phyloP scores from a whole-genome alignment of 2,888 invertebrate genomes.

The Caenorhabditis virilis region DNA sequence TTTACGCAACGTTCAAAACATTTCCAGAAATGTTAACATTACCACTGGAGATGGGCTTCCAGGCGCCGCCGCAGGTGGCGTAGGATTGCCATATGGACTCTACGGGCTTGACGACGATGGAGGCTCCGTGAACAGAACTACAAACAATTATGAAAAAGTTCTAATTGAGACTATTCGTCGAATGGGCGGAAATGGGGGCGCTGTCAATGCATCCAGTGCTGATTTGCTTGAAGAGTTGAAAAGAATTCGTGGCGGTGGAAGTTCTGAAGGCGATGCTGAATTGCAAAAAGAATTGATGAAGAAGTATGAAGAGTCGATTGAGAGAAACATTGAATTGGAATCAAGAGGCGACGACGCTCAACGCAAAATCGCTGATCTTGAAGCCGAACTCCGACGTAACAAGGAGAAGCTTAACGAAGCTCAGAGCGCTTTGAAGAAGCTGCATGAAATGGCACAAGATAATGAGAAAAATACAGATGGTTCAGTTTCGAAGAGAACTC shows the following conservation, averaged over 20 bases:
- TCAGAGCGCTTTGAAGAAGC: constrained; percentile 60
- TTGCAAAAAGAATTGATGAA: constrained; percentile 66
- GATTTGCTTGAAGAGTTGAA: constrained; percentile 49
- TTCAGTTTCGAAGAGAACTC: constrained; percentile 55
- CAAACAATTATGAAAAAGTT: constrained; percentile 55
- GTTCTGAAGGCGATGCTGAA: constrained; percentile 57
- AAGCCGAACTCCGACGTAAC: constrained; percentile 60
- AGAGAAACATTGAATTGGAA: constrained; percentile 66
- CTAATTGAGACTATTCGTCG: constrained; percentile 56
- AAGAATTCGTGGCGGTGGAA: constrained; percentile 39
- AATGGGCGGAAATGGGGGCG: constrained; percentile 32
- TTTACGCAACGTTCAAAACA: constrained; percentile 47
- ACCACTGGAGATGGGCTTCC: constrained; percentile 16
- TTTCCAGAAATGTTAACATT: constrained; percentile 28
- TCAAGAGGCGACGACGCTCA: constrained; percentile 63
- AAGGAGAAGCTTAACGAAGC: constrained; percentile 61
- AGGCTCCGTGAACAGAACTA: constrained; percentile 37
- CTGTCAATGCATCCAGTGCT: constrained; percentile 35
- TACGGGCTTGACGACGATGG: constrained; percentile 35
- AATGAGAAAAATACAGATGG: constrained; percentile 49
- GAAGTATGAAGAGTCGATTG: constrained; percentile 66
- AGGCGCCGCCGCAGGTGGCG: constrained; percentile 18
- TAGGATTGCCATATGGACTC: constrained; percentile 7
- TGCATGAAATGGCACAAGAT: constrained; percentile 63
- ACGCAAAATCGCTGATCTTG: constrained; percentile 63